Conservation (phyloP, 2,888 invertebrate genomes). For the Eutolmus rufibarbis region DNA sequence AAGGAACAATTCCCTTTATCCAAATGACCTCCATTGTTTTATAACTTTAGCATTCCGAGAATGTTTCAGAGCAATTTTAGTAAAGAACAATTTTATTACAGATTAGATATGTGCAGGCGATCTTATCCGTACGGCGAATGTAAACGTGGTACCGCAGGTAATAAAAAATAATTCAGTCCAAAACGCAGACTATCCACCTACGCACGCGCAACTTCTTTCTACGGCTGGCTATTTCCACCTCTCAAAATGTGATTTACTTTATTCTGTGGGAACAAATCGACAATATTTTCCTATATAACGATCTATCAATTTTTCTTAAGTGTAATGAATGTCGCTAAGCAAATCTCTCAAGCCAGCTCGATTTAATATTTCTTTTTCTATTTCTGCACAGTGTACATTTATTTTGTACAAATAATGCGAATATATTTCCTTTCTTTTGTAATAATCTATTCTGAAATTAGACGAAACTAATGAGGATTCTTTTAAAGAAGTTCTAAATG, state of each 20-base stretch:
- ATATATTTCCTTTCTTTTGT: neutral
- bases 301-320: neutral
- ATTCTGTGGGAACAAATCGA: neutral
- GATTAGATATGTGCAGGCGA: constrained; percentile 99
- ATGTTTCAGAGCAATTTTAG: neutral
- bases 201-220: constrained; percentile 34
- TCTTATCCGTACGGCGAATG: constrained; percentile 93
- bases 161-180: constrained; percentile 55
- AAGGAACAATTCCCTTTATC: constrained; percentile 14
- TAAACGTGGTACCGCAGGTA: constrained; percentile 99
- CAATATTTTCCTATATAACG: neutral
- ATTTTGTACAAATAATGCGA: neutral
- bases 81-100: constrained; percentile 67
- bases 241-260: constrained; percentile 15
- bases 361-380: neutral
- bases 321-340: neutral
- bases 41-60: neutral
- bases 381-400: neutral
- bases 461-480: neutral
- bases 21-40: neutral
- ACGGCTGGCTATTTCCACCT: neutral
- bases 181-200: constrained; percentile 16
- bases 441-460: neutral
- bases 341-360: neutral
- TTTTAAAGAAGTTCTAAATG: neutral